A percentile compares a stretch with the other conserved stretches of the same genome.
Conservation (phyloP, 2,113 vertebrate species). For the Patagioenas fasciata region DNA sequence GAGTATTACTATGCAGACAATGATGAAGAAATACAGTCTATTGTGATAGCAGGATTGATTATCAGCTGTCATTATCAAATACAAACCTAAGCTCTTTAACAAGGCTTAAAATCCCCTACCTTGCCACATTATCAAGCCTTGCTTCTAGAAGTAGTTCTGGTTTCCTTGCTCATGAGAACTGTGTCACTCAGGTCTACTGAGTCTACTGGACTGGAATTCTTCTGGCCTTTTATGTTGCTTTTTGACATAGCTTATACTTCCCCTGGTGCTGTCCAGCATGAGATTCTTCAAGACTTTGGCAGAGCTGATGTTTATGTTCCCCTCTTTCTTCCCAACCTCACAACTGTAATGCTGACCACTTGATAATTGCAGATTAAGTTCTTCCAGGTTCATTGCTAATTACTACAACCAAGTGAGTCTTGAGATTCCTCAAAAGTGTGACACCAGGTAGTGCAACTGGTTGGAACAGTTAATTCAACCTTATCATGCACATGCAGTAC, state of each 20-base stretch:
- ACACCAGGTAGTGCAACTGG: fast-evolving
- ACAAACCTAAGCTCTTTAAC: not conserved
- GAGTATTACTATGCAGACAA: not conserved
- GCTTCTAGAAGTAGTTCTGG: not conserved
- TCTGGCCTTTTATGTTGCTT: not conserved
- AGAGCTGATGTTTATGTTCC: not conserved
- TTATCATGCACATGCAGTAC: not conserved
- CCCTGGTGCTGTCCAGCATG: not conserved
- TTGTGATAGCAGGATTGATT: not conserved
- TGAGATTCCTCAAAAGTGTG: not conserved
- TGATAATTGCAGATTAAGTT: not conserved
- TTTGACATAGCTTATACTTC: not conserved
- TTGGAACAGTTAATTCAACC: not conserved
- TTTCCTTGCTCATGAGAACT: not conserved
- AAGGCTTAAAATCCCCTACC: not conserved
- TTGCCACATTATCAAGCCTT: not conserved
- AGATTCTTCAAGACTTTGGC: not conserved
- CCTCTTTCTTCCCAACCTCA: not conserved
- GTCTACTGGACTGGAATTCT: not conserved
- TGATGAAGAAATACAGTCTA: not conserved
- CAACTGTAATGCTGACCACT: not conserved
- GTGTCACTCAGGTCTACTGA: not conserved
- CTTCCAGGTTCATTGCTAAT: not conserved
- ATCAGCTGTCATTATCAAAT: not conserved
- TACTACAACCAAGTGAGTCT: fast-evolving